A percentile compares a stretch with the other conserved stretches of the same genome.
Evolutionary conservation across 2,113 vertebrate species (phyloP).

Genomic region (Ceuthmochares aereus): DNA sequence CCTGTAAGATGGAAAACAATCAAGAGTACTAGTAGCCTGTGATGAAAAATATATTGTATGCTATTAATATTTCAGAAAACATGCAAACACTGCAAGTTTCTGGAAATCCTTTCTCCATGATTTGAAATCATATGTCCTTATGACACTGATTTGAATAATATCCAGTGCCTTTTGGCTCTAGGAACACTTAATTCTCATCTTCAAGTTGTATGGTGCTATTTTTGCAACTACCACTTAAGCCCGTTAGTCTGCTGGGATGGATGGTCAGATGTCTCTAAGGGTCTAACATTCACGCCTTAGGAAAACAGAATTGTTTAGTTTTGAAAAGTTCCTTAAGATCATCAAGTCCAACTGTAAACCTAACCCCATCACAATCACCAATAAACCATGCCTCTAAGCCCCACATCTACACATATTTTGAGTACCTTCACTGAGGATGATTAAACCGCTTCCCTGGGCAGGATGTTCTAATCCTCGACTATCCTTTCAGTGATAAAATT

Average conservation of each 20-base stretch:
- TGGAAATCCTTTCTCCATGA: background rate
- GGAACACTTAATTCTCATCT: background rate
- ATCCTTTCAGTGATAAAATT: too few species aligned
- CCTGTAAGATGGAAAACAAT: background rate
- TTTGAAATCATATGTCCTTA: background rate
- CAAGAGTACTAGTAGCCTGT: background rate
- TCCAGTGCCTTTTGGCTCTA: background rate
- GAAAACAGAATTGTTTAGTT: too few species aligned
- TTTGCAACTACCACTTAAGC: background rate
- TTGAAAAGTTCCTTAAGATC: too few species aligned
- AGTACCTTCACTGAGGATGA: too few species aligned
- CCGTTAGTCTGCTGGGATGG: background rate
- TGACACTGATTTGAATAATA: background rate
- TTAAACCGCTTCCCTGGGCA: too few species aligned
- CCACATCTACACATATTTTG: too few species aligned
- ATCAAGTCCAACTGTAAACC: too few species aligned
- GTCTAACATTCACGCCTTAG: background rate
- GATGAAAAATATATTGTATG: background rate
- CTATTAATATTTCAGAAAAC: background rate
- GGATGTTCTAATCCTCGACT: too few species aligned
- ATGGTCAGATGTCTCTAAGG: background rate
- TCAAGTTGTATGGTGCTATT: background rate
- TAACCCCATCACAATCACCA: too few species aligned
- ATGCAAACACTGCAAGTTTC: background rate
- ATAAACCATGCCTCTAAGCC: too few species aligned